Evolutionary conservation across 2,888 invertebrate species (phyloP), one percentile per base, ranked within the genome.

Genomic region (Crematogaster levior): DNA sequence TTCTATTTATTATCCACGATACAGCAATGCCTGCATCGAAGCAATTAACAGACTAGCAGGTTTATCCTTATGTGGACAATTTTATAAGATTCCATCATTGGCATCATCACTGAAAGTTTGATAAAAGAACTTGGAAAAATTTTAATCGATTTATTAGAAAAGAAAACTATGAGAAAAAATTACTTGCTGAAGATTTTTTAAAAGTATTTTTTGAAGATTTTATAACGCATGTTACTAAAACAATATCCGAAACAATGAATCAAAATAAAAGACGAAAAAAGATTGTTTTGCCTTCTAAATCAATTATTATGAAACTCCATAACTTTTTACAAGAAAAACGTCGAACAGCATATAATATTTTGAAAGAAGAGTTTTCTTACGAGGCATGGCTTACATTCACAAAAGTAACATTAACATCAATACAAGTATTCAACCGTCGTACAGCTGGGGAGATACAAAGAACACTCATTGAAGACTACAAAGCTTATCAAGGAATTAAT

Each of bases 221-320:
- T 56, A 27, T 15, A 6, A 56, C 12, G 27, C 56, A 56, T 27
- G 3, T 56, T 6, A 27, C 56, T 1, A 56, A 56, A 27, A 56
- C 56, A 15, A 56, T 56, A 2, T 3, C 27, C 3, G 27, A 56
- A 27, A 56, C 15, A 56, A 27, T 56, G 27, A 56, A 27, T 56
- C 24, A 27, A 56, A 37, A 61, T 61, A 37, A n/a, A 5, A 61
- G 61, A 61, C 37, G n/a, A 21, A 61, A 61, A 61, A 61, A 5
- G 5, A 12, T 61, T 61, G 21, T 37, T 12, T 10, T 61, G 0
- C 37, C 61, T 21, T 61, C 37, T 21, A 37, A 37, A 61, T n/a
- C 61, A n/a, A 21, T 37, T 34, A 60, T 60, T 61, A 61, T 61
- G 12, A 61, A n/a, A 2, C 61, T 61, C 1, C n/a, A n/a, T n/a